Percentiles rank a stretch among this genome's conserved stretches.
These are phyloP conservation scores for Lamprotornis superbus DNA, from an alignment of 2,113 vertebrate genomes.

Conservation along the genomic window DNA sequence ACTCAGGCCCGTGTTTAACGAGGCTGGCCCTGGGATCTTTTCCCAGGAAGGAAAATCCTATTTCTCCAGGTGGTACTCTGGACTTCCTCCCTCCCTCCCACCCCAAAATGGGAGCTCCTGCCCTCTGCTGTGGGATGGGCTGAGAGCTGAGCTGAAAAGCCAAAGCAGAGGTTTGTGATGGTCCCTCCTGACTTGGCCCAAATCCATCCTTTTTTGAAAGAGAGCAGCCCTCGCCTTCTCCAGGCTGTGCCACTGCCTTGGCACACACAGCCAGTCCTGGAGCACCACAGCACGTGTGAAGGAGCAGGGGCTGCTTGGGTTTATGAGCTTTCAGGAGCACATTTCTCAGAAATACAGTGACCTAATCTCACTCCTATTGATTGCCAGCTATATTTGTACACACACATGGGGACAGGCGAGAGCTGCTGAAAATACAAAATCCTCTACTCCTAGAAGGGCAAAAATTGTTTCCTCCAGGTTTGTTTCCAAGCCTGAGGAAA, in stretches of 20 bases:
- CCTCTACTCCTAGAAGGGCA: not conserved
- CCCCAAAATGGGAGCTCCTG: not conserved
- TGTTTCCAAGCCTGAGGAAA: not conserved
- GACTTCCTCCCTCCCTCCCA: not conserved
- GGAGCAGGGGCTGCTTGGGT: not conserved
- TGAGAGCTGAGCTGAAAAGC: not conserved
- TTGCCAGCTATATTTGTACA: slow-evolving; percentile 17
- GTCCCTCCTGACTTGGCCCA: not conserved
- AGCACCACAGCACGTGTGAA: not conserved
- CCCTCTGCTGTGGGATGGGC: not conserved
- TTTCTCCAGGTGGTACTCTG: not conserved
- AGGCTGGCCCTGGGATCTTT: not conserved
- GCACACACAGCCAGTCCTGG: not conserved
- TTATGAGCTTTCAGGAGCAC: not conserved
- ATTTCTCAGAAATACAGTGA: slow-evolving; percentile 20
- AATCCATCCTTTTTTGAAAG: not conserved
- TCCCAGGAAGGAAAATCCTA: not conserved
- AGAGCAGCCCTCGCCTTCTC: not conserved
- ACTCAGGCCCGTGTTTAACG: not conserved
- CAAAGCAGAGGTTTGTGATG: not conserved
- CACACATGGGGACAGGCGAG: not conserved
- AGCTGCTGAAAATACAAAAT: not conserved
- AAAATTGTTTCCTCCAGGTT: not conserved
- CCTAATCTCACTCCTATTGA: slow-evolving; percentile 48
- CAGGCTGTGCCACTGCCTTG: not conserved